A percentile compares a stretch with the other conserved stretches of the same genome.
Evolutionary conservation across 2,797 vertebrate genomes (phyloP).

Genomic region (Okamejei kenojei): DNA sequence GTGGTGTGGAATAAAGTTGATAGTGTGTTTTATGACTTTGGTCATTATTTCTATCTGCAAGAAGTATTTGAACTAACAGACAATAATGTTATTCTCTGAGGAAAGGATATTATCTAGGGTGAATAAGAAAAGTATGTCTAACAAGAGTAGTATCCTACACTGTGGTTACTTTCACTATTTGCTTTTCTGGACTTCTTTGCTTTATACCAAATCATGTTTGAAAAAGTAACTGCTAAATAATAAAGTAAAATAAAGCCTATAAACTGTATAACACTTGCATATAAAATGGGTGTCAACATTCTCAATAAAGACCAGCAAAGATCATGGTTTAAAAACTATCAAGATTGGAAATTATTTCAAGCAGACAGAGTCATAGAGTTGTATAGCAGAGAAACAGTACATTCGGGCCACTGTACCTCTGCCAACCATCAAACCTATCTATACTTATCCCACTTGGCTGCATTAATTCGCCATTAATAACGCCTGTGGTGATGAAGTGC

Average conservation of each 20-base stretch:
- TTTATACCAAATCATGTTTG: background rate
- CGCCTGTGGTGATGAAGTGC: no score
- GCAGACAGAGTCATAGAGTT: background rate
- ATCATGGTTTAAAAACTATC: background rate
- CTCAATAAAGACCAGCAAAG: background rate
- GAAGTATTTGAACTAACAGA: conserved; percentile 75
- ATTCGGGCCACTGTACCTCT: no score
- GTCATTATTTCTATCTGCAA: conserved; percentile 81
- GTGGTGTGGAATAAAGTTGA: conserved; percentile 72
- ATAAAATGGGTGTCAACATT: background rate
- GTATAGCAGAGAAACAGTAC: no score
- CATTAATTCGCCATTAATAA: no score
- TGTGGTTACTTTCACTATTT: conserved; percentile 28
- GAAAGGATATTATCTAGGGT: conserved; percentile 64
- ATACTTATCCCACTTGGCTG: no score
- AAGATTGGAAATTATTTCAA: background rate
- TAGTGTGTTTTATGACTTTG: conserved; percentile 83
- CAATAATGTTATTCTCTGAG: conserved; percentile 66
- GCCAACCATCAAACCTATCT: no score
- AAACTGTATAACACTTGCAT: background rate
- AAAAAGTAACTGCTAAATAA: background rate
- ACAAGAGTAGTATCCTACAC: background rate
- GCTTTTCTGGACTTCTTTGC: background rate
- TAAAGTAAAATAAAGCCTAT: background rate
- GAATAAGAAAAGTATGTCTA: conserved; percentile 53